A percentile compares a stretch with the other conserved stretches of the same genome.
These are phyloP conservation scores for Pristionchus exspectatus DNA, from an alignment of 2,888 invertebrate species.

Conservation along the genomic window DNA sequence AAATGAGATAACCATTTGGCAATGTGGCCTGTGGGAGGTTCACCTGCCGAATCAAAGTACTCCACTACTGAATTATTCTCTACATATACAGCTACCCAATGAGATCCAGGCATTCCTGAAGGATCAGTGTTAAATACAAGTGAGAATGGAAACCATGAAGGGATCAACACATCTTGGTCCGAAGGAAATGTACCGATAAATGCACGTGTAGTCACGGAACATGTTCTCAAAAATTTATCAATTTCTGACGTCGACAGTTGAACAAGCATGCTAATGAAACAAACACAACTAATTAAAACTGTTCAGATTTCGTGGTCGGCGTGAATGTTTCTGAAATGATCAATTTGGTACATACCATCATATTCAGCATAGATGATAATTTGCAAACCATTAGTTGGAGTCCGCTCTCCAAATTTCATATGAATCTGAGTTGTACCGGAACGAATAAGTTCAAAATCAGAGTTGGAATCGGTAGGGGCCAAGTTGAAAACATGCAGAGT, in stretches of 20 bases:
- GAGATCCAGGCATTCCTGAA: constrained; percentile 39
- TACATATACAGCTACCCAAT: constrained; percentile 16
- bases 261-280: neutral
- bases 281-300: neutral
- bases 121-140: constrained; percentile 35
- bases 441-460: constrained; percentile 45
- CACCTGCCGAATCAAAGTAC: constrained; percentile 17
- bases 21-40: neutral
- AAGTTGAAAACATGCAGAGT: constrained; percentile 10
- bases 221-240: constrained; percentile 31
- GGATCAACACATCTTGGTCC: neutral
- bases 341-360: constrained; percentile 47
- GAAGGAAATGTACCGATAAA: constrained; percentile 18
- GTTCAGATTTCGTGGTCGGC: constrained; percentile 11
- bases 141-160: constrained; percentile 6
- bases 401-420: constrained; percentile 47
- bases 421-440: constrained; percentile 33
- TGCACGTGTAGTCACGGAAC: neutral
- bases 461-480: constrained; percentile 1
- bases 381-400: neutral
- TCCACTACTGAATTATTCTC: neutral
- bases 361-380: constrained; percentile 45
- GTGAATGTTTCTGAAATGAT: constrained; percentile 50
- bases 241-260: neutral
- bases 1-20: constrained; percentile 9